These are phyloP conservation scores for Passer domesticus DNA, from an alignment of 2,113 vertebrate species.

Conservation along the genomic window DNA sequence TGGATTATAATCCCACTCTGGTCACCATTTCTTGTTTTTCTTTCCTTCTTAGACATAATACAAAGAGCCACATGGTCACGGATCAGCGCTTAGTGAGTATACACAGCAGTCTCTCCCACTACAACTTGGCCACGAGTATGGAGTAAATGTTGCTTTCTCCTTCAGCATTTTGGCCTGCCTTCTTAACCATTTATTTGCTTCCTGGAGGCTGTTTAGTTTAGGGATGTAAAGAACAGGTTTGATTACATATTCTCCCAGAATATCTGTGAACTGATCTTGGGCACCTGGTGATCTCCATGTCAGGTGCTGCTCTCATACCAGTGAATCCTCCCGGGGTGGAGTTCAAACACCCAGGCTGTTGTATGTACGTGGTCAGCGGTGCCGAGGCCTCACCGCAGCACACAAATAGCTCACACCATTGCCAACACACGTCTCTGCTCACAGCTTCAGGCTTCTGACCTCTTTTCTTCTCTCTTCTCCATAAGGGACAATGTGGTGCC, in stretches of 20 bases:
- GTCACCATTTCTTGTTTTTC: conserved; percentile 38
- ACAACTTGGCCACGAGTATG: not conserved
- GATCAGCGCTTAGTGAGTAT: not conserved
- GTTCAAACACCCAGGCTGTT: not conserved
- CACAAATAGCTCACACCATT: conserved; percentile 2
- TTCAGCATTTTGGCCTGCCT: not conserved
- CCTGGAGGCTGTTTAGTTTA: not conserved
- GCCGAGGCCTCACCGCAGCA: not conserved
- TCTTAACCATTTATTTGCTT: conserved; percentile 26
- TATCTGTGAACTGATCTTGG: not conserved
- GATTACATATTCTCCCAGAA: not conserved
- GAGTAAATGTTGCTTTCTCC: conserved; percentile 2
- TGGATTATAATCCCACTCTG: conserved; percentile 41
- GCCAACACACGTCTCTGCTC: not conserved
- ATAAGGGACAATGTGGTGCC: not conserved
- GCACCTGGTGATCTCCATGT: not conserved
- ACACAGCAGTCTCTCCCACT: conserved; percentile 9
- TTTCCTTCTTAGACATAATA: conserved; percentile 28
- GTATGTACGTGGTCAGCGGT: not conserved
- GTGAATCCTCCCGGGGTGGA: not conserved
- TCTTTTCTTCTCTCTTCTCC: not conserved
- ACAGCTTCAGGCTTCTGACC: not conserved
- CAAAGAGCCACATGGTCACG: not conserved
- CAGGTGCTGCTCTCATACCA: not conserved
- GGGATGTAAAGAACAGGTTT: not conserved